Percentiles rank a stretch among this genome's conserved stretches.
Conservation (phyloP, 1,140 invertebrate species). For the Ylistrum balloti region DNA sequence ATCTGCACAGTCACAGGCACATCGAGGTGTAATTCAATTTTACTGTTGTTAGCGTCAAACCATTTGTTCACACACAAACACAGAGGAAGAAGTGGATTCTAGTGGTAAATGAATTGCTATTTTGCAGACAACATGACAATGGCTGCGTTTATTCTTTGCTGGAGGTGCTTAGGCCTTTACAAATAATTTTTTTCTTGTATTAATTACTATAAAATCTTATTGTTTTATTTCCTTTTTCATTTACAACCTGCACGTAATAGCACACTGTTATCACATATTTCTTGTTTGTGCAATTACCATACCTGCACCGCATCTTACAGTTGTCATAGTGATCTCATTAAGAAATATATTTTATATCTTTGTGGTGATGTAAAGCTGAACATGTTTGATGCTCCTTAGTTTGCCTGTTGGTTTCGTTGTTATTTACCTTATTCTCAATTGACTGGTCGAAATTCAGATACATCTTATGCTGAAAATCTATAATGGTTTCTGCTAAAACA, state of each 20-base stretch:
- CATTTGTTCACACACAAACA: slow-evolving; percentile 38
- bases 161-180: not conserved
- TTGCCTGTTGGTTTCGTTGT: too few relatives aligned
- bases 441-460: too few relatives aligned
- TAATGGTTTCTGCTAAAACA: too few relatives aligned
- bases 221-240: not conserved
- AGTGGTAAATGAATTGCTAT: not conserved
- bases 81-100: slow-evolving; percentile 16
- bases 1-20: not conserved
- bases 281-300: too few relatives aligned
- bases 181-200: slow-evolving; percentile 32
- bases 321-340: too few relatives aligned
- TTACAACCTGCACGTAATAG: not conserved
- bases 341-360: too few relatives aligned
- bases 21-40: slow-evolving; percentile 35
- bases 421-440: too few relatives aligned
- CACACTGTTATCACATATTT: too few relatives aligned
- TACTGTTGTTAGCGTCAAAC: slow-evolving; percentile 33
- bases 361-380: too few relatives aligned
- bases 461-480: too few relatives aligned
- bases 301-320: too few relatives aligned
- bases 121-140: not conserved
- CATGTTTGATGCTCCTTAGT: too few relatives aligned
- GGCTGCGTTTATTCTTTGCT: not conserved
- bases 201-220: not conserved